Conservation (phyloP, 2,113 vertebrate species). For the Hirundichthys speculiger region DNA sequence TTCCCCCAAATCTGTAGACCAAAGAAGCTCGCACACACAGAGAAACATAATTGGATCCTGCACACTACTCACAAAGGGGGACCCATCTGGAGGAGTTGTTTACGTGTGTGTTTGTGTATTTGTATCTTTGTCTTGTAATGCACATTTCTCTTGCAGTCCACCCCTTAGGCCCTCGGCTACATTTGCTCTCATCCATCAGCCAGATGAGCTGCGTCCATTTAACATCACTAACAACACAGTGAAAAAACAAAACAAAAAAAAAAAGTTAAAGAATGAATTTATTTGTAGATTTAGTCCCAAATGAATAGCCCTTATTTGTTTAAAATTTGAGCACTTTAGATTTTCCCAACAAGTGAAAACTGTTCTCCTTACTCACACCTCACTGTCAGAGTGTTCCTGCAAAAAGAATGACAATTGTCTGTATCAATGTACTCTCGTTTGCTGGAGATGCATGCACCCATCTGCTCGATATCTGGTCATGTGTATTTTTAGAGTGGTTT, state of each 20-base stretch:
- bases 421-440: conserved; percentile 19
- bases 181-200: conserved; percentile 73
- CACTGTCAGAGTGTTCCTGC: conserved; percentile 37
- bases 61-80: conserved; percentile 67
- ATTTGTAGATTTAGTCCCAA: conserved; percentile 78
- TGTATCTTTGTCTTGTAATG: conserved; percentile 64
- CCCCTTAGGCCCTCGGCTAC: conserved; percentile 69
- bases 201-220: conserved; percentile 79
- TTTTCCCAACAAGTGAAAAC: conserved; percentile 45
- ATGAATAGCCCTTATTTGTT: conserved; percentile 76
- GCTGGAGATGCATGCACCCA: conserved; percentile 10
- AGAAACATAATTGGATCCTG: conserved; percentile 61
- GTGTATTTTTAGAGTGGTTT: conserved; percentile 31
- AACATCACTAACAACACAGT: conserved; percentile 76
- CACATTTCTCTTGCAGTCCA: conserved; percentile 70
- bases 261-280: conserved; percentile 75
- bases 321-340: conserved; percentile 68
- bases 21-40: conserved; percentile 11
- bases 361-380: conserved; percentile 27
- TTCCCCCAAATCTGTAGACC: conserved; percentile 7
- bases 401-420: conserved; percentile 25
- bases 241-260: conserved; percentile 21
- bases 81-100: conserved; percentile 74
- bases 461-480: conserved; percentile 15
- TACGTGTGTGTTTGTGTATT: conserved; percentile 57